A percentile compares a stretch with the other conserved stretches of the same genome.
These are phyloP conservation scores for Siniperca scherzeri DNA, from an alignment of 2,797 vertebrate species.

Conservation along the genomic window DNA sequence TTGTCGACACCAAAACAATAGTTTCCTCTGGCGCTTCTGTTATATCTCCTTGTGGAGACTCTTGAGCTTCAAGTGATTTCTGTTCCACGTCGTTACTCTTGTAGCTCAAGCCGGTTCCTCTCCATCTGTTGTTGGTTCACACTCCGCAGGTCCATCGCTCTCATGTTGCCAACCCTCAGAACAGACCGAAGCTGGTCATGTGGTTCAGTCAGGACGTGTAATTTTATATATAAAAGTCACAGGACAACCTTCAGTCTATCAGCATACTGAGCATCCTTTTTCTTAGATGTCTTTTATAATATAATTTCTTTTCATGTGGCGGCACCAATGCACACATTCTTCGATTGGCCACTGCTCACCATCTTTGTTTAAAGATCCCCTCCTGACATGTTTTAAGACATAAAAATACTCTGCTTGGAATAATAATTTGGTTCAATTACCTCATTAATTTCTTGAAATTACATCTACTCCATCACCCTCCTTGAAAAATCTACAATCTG, in stretches of 20 bases:
- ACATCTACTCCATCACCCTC: too few species aligned
- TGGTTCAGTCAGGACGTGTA: not conserved
- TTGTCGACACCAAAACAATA: not conserved
- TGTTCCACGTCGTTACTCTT: constrained; percentile 69
- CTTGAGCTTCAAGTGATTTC: constrained; percentile 50
- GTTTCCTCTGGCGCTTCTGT: constrained; percentile 4
- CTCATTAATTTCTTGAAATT: too few species aligned
- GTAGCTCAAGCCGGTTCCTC: constrained; percentile 48
- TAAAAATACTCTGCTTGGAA: not conserved
- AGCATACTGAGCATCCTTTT: too few species aligned
- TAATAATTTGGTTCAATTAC: not conserved
- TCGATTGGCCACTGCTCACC: not conserved
- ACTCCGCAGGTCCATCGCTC: constrained; percentile 34
- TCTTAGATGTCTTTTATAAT: not conserved
- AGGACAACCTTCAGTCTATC: not conserved
- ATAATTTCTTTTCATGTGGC: too few species aligned
- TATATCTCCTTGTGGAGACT: constrained; percentile 6
- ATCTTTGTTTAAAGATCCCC: not conserved
- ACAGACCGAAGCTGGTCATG: not conserved
- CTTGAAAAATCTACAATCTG: too few species aligned
- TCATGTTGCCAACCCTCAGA: not conserved
- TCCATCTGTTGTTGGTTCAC: constrained; percentile 69
- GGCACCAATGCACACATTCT: not conserved
- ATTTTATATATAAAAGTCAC: constrained; percentile 1
- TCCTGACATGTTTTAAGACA: not conserved